Percentiles rank a stretch among this genome's conserved stretches.
Conservation (phyloP, 2,797 vertebrate genomes). For the Karalla daura region DNA sequence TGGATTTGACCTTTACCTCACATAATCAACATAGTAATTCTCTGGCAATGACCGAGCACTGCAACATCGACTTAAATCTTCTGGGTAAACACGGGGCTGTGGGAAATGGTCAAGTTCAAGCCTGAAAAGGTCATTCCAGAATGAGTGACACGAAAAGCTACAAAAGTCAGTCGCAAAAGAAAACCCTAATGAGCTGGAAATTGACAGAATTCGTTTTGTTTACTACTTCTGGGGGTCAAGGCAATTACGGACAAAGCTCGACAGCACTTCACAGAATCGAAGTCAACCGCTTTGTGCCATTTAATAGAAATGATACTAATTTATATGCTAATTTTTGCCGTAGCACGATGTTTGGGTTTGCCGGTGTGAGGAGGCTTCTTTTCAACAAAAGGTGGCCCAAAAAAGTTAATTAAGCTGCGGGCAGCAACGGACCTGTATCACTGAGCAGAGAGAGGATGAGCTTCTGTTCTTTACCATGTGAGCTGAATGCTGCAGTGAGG, state of each 20-base stretch:
- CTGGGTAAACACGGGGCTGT: conserved; percentile 2
- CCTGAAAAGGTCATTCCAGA: not conserved
- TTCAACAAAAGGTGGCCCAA: not conserved
- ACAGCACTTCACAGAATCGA: conserved; percentile 20
- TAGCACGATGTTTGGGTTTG: not conserved
- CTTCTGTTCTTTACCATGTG: not conserved
- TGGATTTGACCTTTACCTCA: not conserved
- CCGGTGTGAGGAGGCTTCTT: conserved; percentile 10
- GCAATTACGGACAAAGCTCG: conserved; percentile 23
- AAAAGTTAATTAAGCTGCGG: conserved; percentile 4
- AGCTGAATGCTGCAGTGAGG: not conserved
- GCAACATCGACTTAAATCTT: not conserved
- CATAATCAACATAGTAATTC: conserved; percentile 17
- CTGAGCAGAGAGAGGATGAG: conserved; percentile 15
- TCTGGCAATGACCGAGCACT: not conserved
- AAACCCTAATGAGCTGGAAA: too few relatives aligned
- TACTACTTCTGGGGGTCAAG: conserved; percentile 5
- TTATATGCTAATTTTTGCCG: conserved; percentile 22
- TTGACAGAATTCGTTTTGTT: not conserved
- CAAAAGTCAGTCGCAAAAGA: not conserved
- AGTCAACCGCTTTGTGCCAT: not conserved
- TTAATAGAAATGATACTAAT: conserved; percentile 25
- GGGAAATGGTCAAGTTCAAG: not conserved
- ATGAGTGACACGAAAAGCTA: not conserved
- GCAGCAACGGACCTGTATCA: not conserved